Conservation (phyloP, 2,888 invertebrate genomes). For the Unio pictorum region DNA sequence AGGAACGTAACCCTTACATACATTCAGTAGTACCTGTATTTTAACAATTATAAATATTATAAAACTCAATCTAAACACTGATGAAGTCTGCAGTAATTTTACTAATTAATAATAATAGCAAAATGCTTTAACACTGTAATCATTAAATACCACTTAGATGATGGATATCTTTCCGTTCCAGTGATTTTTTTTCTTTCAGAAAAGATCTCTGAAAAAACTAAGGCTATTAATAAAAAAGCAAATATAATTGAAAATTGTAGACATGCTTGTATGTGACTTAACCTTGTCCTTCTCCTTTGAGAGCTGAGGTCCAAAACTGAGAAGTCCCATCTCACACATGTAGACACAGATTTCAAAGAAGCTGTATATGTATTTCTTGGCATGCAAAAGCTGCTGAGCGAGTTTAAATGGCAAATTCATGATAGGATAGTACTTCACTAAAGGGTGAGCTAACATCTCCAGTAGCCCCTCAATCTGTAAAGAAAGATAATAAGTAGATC, state of each 20-base stretch:
- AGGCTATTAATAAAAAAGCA: background rate
- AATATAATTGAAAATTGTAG: slow-evolving; percentile 2
- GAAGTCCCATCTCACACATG: slow-evolving; percentile 79
- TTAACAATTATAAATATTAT: too few species aligned
- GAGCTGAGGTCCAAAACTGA: slow-evolving; percentile 80
- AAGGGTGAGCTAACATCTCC: slow-evolving; percentile 78
- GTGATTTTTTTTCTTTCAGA: background rate
- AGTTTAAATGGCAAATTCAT: slow-evolving; percentile 76
- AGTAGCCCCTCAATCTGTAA: slow-evolving; percentile 75
- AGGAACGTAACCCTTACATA: too few species aligned
- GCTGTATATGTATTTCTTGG: slow-evolving; percentile 77
- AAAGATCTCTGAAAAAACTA: background rate
- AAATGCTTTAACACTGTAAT: too few species aligned
- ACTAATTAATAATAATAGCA: too few species aligned
- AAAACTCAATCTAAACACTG: too few species aligned
- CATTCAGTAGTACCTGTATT: too few species aligned
- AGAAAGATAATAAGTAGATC: background rate
- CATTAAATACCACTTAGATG: too few species aligned
- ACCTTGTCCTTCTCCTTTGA: slow-evolving; percentile 81
- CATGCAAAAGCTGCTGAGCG: slow-evolving; percentile 74
- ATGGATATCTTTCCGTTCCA: too few species aligned
- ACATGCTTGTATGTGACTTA: slow-evolving; percentile 3
- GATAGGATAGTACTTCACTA: slow-evolving; percentile 79
- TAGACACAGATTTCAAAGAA: slow-evolving; percentile 76
- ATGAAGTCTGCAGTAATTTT: too few species aligned